phyloP scores from a whole-genome alignment of 2,113 vertebrate genomes.

The Laticauda laticaudata region DNA sequence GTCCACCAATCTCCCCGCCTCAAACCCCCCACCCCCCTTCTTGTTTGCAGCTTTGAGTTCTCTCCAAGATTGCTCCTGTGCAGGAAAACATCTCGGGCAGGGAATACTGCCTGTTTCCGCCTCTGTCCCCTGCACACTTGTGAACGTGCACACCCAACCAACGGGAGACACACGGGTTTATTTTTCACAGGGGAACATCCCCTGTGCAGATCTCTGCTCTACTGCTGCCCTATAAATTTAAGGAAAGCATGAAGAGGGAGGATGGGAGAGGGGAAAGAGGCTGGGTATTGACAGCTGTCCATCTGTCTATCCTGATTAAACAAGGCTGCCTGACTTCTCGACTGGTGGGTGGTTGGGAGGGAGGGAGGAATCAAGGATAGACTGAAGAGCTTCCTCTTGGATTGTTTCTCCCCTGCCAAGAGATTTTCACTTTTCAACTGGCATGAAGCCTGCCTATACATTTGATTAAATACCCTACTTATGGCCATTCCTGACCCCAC shows the following conservation, averaged over 20 bases:
- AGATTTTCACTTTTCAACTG: neutral
- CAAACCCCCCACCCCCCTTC: too few species aligned
- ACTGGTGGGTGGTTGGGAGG: neutral
- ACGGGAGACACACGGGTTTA: neutral
- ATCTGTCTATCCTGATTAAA: neutral
- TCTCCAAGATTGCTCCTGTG: neutral
- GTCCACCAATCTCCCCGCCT: neutral
- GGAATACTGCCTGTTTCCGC: neutral
- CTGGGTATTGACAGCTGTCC: neutral
- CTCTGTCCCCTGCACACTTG: neutral
- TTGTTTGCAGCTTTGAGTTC: neutral
- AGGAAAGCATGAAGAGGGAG: neutral
- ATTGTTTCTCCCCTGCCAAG: neutral
- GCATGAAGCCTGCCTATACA: conserved; percentile 49
- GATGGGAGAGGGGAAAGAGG: neutral
- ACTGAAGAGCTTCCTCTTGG: neutral
- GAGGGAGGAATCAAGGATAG: neutral
- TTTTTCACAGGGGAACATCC: neutral
- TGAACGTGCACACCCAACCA: neutral
- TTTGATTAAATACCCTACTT: conserved; percentile 30
- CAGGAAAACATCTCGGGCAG: too few species aligned
- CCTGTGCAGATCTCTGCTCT: neutral
- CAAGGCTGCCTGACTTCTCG: neutral
- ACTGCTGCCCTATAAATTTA: neutral
- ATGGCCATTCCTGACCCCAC: neutral